A percentile compares a stretch with the other conserved stretches of the same genome.
phyloP scores from a whole-genome alignment of 1,140 invertebrate genomes.

The Hesperophylax magnus region DNA sequence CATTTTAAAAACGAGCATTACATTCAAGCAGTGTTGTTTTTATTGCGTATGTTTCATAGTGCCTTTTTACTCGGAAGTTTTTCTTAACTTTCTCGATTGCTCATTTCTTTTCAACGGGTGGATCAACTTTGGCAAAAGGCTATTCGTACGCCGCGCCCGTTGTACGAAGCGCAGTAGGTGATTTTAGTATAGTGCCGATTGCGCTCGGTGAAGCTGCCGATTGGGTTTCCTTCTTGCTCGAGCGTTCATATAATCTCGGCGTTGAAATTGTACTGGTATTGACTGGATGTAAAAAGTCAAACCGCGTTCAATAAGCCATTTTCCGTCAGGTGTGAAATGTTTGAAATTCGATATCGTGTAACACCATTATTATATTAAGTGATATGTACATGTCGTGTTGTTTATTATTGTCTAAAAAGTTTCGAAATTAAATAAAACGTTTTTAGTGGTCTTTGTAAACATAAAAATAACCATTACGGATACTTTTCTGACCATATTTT shows the following conservation, averaged over 20 bases:
- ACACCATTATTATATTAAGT: no score
- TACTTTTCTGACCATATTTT: no score
- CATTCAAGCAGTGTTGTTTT: not conserved
- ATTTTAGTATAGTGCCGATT: slow-evolving; percentile 43
- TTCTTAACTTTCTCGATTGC: slow-evolving; percentile 28
- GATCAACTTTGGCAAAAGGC: slow-evolving; percentile 29
- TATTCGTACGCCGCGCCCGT: not conserved
- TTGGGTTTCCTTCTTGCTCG: slow-evolving; percentile 46
- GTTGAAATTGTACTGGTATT: slow-evolving; percentile 1
- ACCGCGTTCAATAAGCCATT: no score
- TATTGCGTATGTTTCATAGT: not conserved
- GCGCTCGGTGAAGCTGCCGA: slow-evolving; percentile 31
- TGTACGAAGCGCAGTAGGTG: not conserved
- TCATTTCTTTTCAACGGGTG: slow-evolving; percentile 1
- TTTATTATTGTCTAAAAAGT: no score
- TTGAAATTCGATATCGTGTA: not conserved
- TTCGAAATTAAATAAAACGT: no score
- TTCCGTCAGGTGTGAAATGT: not conserved
- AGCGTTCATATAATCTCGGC: slow-evolving; percentile 43
- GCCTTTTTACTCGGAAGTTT: not conserved
- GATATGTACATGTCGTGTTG: no score
- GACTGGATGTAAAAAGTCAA: no score
- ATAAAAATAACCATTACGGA: no score
- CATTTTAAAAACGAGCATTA: not conserved
- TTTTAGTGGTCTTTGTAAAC: no score